Conservation (phyloP, 2,113 vertebrate species). For the Toxotes jaculatrix region DNA sequence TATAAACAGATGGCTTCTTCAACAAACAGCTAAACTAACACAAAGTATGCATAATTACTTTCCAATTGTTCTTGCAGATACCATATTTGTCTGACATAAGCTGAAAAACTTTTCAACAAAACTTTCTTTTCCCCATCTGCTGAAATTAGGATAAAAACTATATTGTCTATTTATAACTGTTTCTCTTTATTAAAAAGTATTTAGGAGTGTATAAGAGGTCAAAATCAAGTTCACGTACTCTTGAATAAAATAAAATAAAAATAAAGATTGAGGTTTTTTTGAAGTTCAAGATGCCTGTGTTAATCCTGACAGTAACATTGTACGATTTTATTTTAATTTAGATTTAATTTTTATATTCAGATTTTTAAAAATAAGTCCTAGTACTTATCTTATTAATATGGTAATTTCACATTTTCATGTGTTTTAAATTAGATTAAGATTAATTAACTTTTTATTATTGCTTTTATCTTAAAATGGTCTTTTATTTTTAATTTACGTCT, state of each 20-base stretch:
- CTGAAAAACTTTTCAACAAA: constrained; percentile 58
- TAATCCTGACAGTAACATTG: background rate
- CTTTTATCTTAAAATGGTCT: background rate
- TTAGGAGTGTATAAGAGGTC: background rate
- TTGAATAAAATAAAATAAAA: background rate
- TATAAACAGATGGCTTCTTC: constrained; percentile 80
- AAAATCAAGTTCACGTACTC: constrained; percentile 29
- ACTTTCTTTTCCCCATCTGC: constrained; percentile 57
- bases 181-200: constrained; percentile 1
- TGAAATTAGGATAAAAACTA: constrained; percentile 2
- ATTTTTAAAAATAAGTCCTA: background rate
- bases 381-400: background rate
- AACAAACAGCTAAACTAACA: constrained; percentile 70
- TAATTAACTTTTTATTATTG: background rate
- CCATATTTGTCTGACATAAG: constrained; percentile 60
- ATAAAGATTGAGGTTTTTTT: background rate
- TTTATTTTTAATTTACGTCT: background rate
- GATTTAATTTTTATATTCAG: background rate
- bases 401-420: background rate
- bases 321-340: background rate
- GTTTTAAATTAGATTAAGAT: background rate
- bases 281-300: background rate
- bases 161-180: background rate
- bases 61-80: constrained; percentile 54
- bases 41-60: constrained; percentile 64